Conservation (phyloP, 53 echinoderm and acorn worm genomes). For the Zoroaster sp. region DNA sequence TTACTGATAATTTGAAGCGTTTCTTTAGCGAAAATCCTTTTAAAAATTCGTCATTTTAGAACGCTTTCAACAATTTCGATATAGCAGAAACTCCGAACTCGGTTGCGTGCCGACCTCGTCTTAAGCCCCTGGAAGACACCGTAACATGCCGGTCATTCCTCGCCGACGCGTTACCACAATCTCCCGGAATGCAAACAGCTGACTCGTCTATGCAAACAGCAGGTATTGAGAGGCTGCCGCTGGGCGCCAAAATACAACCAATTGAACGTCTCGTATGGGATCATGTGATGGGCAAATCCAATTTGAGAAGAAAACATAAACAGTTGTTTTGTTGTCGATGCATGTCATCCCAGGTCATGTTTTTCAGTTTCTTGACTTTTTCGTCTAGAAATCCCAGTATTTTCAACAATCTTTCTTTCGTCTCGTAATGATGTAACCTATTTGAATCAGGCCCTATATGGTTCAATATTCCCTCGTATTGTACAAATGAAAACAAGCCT, state of each 20-base stretch:
- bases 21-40: too few relatives aligned
- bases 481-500: too few relatives aligned
- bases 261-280: constrained; percentile 6
- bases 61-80: not conserved
- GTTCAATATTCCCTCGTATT: too few relatives aligned
- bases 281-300: constrained; percentile 15
- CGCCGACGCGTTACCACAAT: not conserved
- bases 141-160: constrained; percentile 31
- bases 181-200: constrained; percentile 41
- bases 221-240: constrained; percentile 10
- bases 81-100: not conserved
- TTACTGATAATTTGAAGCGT: too few relatives aligned
- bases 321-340: too few relatives aligned
- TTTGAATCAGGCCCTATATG: too few relatives aligned
- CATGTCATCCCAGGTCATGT: too few relatives aligned
- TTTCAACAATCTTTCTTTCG: too few relatives aligned
- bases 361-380: too few relatives aligned
- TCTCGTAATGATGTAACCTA: too few relatives aligned
- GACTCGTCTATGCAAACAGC: constrained; percentile 17
- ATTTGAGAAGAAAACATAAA: not conserved
- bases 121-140: not conserved
- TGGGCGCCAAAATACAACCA: constrained; percentile 48
- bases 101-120: not conserved
- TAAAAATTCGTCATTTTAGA: too few relatives aligned
- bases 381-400: too few relatives aligned